A percentile compares a stretch with the other conserved stretches of the same genome.
These are phyloP conservation scores for Hermaeophaga mercurialis DNA, from an alignment of 2,888 invertebrate genomes.

Conservation along the genomic window DNA sequence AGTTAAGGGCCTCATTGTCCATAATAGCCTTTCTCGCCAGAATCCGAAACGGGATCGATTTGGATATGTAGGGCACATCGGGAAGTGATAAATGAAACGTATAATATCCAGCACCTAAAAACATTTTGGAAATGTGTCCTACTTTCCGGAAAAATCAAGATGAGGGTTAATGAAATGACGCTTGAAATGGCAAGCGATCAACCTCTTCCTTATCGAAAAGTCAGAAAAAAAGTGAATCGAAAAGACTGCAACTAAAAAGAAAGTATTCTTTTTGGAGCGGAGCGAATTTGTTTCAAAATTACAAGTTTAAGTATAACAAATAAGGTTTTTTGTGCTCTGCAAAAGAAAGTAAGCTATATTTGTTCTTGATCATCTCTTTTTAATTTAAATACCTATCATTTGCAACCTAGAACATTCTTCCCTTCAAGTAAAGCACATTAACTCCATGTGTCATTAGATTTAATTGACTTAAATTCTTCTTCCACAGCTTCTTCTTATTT, in stretches of 20 bases:
- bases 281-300: too few relatives aligned
- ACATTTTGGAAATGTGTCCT: conserved; percentile 27
- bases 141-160: conserved; percentile 21
- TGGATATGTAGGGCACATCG: conserved; percentile 14
- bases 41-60: conserved; percentile 17
- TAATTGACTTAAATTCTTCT: too few relatives aligned
- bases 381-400: too few relatives aligned
- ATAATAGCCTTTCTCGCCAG: not conserved
- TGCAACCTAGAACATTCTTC: too few relatives aligned
- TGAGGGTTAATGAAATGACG: conserved; percentile 26
- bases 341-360: too few relatives aligned
- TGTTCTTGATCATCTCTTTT: too few relatives aligned
- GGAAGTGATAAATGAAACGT: conserved; percentile 27
- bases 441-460: too few relatives aligned
- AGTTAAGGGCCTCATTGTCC: not conserved
- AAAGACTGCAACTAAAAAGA: not conserved
- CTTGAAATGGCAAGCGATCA: conserved; percentile 13
- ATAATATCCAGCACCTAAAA: conserved; percentile 8
- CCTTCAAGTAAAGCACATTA: too few relatives aligned
- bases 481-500: too few relatives aligned
- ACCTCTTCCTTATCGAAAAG: conserved; percentile 17
- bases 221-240: conserved; percentile 17
- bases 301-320: too few relatives aligned
- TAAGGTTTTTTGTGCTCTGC: too few relatives aligned
- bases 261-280: too few relatives aligned